phyloP scores from a whole-genome alignment of 2,113 vertebrate genomes.

The Hypomesus transpacificus region DNA sequence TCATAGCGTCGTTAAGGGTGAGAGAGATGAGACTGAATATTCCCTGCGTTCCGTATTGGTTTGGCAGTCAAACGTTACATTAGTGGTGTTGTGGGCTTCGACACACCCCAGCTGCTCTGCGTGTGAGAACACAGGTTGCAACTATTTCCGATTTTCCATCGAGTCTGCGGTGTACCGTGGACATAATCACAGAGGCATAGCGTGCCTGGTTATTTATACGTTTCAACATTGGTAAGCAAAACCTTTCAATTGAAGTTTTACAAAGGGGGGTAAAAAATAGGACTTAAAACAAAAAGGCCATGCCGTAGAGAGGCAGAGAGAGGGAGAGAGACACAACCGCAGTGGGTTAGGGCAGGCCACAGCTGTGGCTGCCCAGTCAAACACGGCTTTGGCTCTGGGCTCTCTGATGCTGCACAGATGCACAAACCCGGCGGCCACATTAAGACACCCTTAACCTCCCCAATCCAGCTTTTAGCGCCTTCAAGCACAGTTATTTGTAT shows the following conservation, averaged over 20 bases:
- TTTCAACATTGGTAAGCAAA: slow-evolving; percentile 19
- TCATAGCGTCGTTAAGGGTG: slow-evolving; percentile 27
- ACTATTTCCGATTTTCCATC: slow-evolving; percentile 55
- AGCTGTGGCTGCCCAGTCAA: slow-evolving; percentile 33
- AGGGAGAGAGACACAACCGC: slow-evolving; percentile 8
- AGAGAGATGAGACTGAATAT: slow-evolving; percentile 55
- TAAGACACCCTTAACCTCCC: slow-evolving; percentile 22
- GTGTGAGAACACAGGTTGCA: slow-evolving; percentile 60
- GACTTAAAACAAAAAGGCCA: slow-evolving; percentile 6
- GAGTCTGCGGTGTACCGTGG: slow-evolving; percentile 41
- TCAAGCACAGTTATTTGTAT: slow-evolving; percentile 15
- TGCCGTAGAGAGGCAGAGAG: background rate
- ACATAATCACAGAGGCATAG: slow-evolving; percentile 49
- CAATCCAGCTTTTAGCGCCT: slow-evolving; percentile 9
- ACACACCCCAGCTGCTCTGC: slow-evolving; percentile 60
- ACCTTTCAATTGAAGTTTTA: slow-evolving; percentile 17
- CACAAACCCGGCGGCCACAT: slow-evolving; percentile 39
- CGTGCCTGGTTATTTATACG: slow-evolving; percentile 47
- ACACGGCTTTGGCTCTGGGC: slow-evolving; percentile 24
- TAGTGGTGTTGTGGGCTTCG: slow-evolving; percentile 57
- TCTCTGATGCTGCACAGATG: slow-evolving; percentile 47
- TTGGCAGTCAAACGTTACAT: slow-evolving; percentile 61
- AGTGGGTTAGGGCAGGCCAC: slow-evolving; percentile 29
- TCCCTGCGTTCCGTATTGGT: slow-evolving; percentile 46
- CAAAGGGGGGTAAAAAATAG: slow-evolving; percentile 23